Percentiles rank a stretch among this genome's conserved stretches.
Evolutionary conservation across 2,113 vertebrate species (phyloP).

Genomic region (human (Homo sapiens)): DNA sequence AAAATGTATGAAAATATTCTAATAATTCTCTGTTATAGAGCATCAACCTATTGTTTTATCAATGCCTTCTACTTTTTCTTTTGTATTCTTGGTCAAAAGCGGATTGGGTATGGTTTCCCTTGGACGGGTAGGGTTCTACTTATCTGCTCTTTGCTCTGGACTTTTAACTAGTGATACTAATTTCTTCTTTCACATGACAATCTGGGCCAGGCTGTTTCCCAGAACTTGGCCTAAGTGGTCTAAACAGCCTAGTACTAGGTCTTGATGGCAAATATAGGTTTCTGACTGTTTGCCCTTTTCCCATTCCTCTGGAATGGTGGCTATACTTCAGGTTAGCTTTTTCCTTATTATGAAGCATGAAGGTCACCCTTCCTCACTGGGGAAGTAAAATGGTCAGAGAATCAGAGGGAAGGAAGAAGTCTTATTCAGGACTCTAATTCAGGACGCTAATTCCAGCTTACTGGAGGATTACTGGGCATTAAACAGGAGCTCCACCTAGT

Average conservation of each 20-base stretch:
- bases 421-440: background rate
- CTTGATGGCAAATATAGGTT: background rate
- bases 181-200: background rate
- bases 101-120: background rate
- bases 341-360: background rate
- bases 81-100: background rate
- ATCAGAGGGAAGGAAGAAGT: background rate
- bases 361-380: accelerated
- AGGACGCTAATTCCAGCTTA: background rate
- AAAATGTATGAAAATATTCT: background rate
- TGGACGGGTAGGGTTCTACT: background rate
- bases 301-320: background rate
- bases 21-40: background rate
- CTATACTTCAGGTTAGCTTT: background rate
- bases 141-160: background rate
- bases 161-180: background rate
- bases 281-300: background rate
- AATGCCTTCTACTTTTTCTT: background rate
- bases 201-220: background rate
- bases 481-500: background rate
- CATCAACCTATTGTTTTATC: background rate
- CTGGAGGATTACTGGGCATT: background rate
- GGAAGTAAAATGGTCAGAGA: background rate
- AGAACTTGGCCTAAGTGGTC: background rate
- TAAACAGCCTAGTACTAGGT: background rate